A percentile compares a stretch with the other conserved stretches of the same genome.
phyloP scores from a whole-genome alignment of 2,888 invertebrate genomes.

The Ferrisia virgata region DNA sequence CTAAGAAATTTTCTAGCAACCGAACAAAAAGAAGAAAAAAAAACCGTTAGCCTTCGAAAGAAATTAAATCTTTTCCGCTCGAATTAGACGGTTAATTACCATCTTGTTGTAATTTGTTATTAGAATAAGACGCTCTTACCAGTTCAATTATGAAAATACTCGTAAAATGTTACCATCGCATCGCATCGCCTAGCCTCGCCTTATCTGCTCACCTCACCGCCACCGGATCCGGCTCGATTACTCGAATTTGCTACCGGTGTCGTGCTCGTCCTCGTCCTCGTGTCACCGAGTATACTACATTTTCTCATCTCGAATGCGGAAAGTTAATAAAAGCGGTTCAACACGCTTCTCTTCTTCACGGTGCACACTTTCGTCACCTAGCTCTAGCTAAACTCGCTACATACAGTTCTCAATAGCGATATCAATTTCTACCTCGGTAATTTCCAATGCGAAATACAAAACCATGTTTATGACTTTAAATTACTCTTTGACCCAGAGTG shows the following conservation, averaged over 20 bases:
- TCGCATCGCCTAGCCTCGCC: too few species aligned
- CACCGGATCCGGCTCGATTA: not conserved
- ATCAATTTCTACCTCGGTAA: not conserved
- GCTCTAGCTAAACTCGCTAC: not conserved
- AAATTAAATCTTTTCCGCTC: slow-evolving; percentile 15
- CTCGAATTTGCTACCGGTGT: not conserved
- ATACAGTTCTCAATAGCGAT: not conserved
- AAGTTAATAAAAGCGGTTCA: too few species aligned
- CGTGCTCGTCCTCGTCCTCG: too few species aligned
- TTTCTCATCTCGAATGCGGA: too few species aligned
- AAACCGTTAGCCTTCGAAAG: not conserved
- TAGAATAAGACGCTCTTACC: not conserved
- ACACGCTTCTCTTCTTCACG: too few species aligned
- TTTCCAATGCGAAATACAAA: not conserved
- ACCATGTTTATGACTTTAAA: not conserved
- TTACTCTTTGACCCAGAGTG: not conserved
- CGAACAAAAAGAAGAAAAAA: not conserved
- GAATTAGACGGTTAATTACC: slow-evolving; percentile 10
- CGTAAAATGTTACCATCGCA: not conserved
- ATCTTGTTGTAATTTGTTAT: not conserved
- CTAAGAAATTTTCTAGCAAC: too few species aligned
- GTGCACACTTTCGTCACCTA: not conserved
- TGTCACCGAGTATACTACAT: too few species aligned
- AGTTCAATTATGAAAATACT: not conserved
- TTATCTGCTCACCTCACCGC: too few species aligned